These are phyloP conservation scores for Channa maculata DNA, from an alignment of 2,113 vertebrate species.

Conservation along the genomic window DNA sequence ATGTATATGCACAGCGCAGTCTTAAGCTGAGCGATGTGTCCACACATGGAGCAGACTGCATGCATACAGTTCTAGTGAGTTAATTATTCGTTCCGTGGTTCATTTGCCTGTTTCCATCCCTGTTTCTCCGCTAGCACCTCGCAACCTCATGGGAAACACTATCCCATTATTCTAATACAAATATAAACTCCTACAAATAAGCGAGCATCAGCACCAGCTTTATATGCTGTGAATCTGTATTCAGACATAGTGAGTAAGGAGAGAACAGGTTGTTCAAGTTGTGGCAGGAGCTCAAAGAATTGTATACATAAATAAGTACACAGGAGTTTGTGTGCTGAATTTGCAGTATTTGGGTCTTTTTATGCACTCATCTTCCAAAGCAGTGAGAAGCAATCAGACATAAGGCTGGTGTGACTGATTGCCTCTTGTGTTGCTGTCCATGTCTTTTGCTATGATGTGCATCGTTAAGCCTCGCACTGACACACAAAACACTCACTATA, in stretches of 20 bases:
- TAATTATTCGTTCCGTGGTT: slow-evolving; percentile 51
- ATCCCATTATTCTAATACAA: slow-evolving; percentile 14
- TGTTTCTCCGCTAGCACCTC: slow-evolving; percentile 2
- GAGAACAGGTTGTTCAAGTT: slow-evolving; percentile 25
- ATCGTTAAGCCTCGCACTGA: slow-evolving; percentile 54
- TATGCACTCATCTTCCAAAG: slow-evolving; percentile 35
- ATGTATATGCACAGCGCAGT: neutral
- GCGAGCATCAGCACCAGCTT: neutral
- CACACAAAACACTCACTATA: slow-evolving; percentile 44
- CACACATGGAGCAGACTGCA: neutral
- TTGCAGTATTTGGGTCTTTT: slow-evolving; percentile 40
- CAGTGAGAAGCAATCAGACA: slow-evolving; percentile 56
- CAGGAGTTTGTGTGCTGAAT: slow-evolving; percentile 9
- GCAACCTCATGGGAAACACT: slow-evolving; percentile 40
- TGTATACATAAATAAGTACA: slow-evolving; percentile 20
- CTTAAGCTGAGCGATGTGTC: neutral
- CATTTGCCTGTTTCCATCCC: slow-evolving; percentile 28
- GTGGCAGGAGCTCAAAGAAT: slow-evolving; percentile 20
- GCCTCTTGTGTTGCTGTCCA: slow-evolving; percentile 66
- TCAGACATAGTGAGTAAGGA: neutral
- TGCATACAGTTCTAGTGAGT: slow-evolving; percentile 28
- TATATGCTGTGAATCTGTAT: slow-evolving; percentile 1
- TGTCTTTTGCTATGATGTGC: slow-evolving; percentile 62
- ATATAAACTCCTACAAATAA: neutral
- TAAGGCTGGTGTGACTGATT: slow-evolving; percentile 65